Base-by-base conservation (phyloP, 2,888 invertebrate genomes). In the Hypsopygia costalis region DNA sequence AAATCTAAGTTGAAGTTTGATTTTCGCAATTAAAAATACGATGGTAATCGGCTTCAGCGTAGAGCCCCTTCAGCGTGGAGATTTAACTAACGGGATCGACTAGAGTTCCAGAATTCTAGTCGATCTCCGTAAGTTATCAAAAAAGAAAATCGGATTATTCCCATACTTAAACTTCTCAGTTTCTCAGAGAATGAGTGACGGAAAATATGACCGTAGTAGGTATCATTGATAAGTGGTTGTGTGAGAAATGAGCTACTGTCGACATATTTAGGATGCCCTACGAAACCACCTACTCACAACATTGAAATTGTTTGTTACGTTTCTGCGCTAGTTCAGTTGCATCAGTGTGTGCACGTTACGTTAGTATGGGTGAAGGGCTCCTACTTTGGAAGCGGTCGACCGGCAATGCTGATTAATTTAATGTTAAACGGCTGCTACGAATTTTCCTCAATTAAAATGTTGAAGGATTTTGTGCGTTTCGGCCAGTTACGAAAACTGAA, bases 401-500 rank as follows among this genome's bases (percentile, higher is more conserved):
- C 74, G 61, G 71, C 71, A 70, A 72, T 73, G 69, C 65, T 75
- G 78, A 82, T 82, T 76, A 80, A 74, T 81, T 76, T 72, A 71
- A 72, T 69, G 76, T 77, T 76, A 80, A 77, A 73, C 73, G 69
- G 68, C 63, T 63, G 61, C 69, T 62, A 72, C 68, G 68, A 69
- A 69, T 77, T 77, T 77, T 73, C 71, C 73, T 75, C 68, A 73
- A 69, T 69, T 73, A 62, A 56, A 55, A 43, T 49, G 47, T 58
- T 60, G 62, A 51, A 53, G 57, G 55, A 52, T 50, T 44, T 49
- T 47, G 43, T 46, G 38, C 33, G 32, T 16, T n/a, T 34, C 36
- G 44, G 40, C 33, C 39, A 41, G 34, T 29, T 36, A 44, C 21
- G 25, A 45, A 40, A 40, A 46, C 40, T 42, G 42, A 36, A 34